Evolutionary conservation across 2,888 invertebrate species (phyloP).

Genomic region (Megaustenia siamemsis): DNA sequence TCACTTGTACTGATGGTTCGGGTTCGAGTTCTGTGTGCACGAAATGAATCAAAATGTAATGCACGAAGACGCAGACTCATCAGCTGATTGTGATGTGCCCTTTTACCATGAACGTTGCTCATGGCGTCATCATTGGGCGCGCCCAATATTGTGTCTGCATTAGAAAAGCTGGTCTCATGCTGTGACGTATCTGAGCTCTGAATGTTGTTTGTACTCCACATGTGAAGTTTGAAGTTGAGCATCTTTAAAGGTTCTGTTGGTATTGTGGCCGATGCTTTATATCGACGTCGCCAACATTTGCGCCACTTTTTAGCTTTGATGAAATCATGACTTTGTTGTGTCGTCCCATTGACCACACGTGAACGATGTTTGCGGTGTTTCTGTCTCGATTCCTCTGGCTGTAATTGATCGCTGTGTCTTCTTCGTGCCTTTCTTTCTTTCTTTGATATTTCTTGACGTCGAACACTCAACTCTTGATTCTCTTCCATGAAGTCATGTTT

Average conservation of each 20-base stretch:
- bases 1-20: neutral
- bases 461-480: too few species aligned
- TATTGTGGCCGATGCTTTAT: neutral
- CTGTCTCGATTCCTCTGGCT: neutral
- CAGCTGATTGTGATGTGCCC: neutral
- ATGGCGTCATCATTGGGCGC: neutral
- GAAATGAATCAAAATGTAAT: neutral
- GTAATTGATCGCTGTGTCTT: neutral
- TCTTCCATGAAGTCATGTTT: too few species aligned
- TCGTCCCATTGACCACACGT: neutral
- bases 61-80: neutral
- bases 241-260: neutral
- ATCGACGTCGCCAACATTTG: neutral
- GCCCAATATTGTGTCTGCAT: too few species aligned
- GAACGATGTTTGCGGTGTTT: neutral
- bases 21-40: neutral
- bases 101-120: neutral
- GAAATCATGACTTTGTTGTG: neutral
- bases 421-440: neutral
- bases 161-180: neutral
- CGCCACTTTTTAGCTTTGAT: neutral
- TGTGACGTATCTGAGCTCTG: neutral
- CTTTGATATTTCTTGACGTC: too few species aligned
- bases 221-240: slow-evolving; percentile 9
- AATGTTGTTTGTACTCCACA: neutral